Evolutionary conservation across 2,888 invertebrate genomes (phyloP), one percentile per base, ranked within the genome.

Genomic region (Prosopocoilus inquinatus): DNA sequence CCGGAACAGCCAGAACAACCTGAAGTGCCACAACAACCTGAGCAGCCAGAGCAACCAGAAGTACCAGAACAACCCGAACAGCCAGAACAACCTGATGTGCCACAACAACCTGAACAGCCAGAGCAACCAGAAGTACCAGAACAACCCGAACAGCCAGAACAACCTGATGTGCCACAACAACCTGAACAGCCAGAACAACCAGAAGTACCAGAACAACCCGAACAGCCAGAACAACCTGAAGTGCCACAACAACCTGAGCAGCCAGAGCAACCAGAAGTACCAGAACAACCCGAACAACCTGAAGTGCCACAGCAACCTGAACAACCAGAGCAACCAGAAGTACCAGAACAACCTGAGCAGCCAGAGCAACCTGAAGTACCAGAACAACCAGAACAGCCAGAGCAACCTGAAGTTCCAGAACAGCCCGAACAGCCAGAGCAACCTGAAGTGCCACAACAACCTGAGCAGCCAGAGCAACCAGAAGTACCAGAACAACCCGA

Each of bases 81-180:
- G 13, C 75, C 69, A 47, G 75, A 73, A 0, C 69, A 73, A 61
- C 75, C 77, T 2, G 64, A 70, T 52, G 70, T 78, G 1, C 64
- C 71, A 51, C 74, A 79, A 1, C 74, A 79, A 64, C 74, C 79
- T 1, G 69, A 75, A 58, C 67, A 74, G 16, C 67, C 79, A 65
- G 64, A 79, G 0, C 79, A 82, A 70, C 78, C 82, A 2, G 78
- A 76, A 63, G 78, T 82, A 1, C 76, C 75, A 62, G 74, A 79
- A 1, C 74, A 79, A 64, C 74, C 79, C 1, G 69, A 75, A 58
- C 67, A 74, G 16, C 67, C 79, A 65, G 73, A 79, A 4, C 76
- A 75, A 64, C 71, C 79, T 1, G 75, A 74, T 48, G 69, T 77
- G 11, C 69, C 70, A 32, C 75, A 77, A 0, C 72, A 74, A 60